Base-by-base conservation (phyloP, 2,888 invertebrate species). In the Autographa pulchrina region DNA sequence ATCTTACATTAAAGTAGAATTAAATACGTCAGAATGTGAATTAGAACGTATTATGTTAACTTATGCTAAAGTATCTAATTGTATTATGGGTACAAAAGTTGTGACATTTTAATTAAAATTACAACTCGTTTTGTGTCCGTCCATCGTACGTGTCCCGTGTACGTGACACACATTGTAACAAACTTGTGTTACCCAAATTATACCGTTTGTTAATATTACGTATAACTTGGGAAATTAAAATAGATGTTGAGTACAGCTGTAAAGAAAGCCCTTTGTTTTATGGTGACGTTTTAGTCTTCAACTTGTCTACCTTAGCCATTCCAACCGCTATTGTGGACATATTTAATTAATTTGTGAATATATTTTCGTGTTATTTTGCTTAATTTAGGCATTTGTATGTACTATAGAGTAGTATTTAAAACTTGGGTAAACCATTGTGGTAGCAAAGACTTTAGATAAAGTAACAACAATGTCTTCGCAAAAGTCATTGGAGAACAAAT, bases 101-200 rank as follows among this genome's bases (percentile, higher is more conserved):
- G 89, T 89, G 93, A 91, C 90, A 88, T 91, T 94, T 94, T 92
- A 93, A 94, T 94, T 94, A 92, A 94, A 93, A 92, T 93, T 90
- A 92, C 86, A 88, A 89, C 89, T 91, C 86, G 89, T 91, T 92
- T 91, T 90, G 89, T 89, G 89, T 89, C 85, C 83, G 86, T 86
- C 84, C 88, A 85, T 86, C 85, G 88, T 89, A 90, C 91, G 89
- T 91, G 91, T 90, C 85, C 85, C 87, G 81, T 86, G 90, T 88
- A 90, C 90, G 91, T 92, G 92, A 93, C 90, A 88, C 86, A 80
- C 89, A 91, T 92, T 88, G 88, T 89, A 89, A 89, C 86, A 85
- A 90, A 88, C 86, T 90, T 84, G 86, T 85, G 84, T 82, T 83
- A 85, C 83, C 83, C 81, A 82, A 83, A 86, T 89, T 81, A 85